phyloP scores from a whole-genome alignment of 2,797 vertebrate genomes.

The Rhabdomys pumilio region DNA sequence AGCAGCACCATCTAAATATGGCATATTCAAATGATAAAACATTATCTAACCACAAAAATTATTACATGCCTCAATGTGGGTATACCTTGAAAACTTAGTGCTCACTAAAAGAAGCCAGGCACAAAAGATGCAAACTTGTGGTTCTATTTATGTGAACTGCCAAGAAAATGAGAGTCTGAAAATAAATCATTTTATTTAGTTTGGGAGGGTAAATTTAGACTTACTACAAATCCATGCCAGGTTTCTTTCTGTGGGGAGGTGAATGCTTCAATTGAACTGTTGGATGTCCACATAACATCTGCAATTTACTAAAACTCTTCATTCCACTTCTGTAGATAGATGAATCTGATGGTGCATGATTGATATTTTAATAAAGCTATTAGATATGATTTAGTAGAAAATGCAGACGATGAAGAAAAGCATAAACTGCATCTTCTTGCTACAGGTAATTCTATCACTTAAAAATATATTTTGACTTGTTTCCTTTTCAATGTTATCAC shows the following conservation, averaged over 20 bases:
- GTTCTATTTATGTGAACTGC: neutral
- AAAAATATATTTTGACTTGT: neutral
- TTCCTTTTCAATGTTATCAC: neutral
- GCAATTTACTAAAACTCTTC: neutral
- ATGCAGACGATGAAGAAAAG: constrained; percentile 22
- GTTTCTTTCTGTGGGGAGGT: neutral
- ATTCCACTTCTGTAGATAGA: constrained; percentile 8
- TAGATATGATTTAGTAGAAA: neutral
- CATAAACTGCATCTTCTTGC: neutral
- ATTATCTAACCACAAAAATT: neutral
- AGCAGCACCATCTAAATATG: neutral
- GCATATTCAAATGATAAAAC: neutral
- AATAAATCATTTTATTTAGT: neutral
- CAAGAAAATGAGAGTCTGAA: neutral
- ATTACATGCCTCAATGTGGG: neutral
- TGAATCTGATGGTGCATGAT: neutral
- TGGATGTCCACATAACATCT: neutral
- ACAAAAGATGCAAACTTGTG: neutral
- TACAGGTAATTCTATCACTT: constrained; percentile 8
- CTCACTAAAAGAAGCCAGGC: neutral
- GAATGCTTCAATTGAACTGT: constrained; percentile 18
- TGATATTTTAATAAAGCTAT: constrained; percentile 30
- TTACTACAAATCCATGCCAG: neutral
- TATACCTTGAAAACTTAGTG: neutral
- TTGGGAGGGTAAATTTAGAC: neutral